Evolutionary conservation across 2,113 vertebrate species (phyloP), one percentile per base, ranked within the genome.

Genomic region (Microtus montanus): DNA sequence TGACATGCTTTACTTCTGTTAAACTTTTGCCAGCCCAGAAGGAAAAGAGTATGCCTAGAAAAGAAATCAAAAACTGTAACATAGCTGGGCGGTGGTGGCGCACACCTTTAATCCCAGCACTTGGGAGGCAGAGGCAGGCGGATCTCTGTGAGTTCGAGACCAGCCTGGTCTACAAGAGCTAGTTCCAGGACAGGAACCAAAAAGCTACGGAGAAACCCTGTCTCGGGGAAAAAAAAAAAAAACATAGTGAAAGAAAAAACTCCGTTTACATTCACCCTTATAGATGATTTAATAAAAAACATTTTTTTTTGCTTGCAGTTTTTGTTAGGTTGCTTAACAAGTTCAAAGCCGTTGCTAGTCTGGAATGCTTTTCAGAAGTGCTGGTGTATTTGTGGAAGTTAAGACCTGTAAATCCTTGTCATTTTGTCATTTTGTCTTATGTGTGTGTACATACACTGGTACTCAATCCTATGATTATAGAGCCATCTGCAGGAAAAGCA

Each of bases 401-500:
- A 44, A 47, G 71, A 93, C 78, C 74, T 85, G 35, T 14, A 28
- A 38, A 17, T 83, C 79, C 19, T 85, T 38, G 3, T 90, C 24
- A 13, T 70, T 73, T 89, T 41, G 41, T 41, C 41, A 41, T 41
- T 41, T 41, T n/a, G n/a, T 38, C 58, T 61, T 83, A 15, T 44
- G 35, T 54, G 35, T 73, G 33, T 61, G 8, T 19, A 30, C 70
- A 70, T 47, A 79, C 35, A 84, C 52, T 35, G 33, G 74, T 89
- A 89, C 35, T 88, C 89, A 90, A 96, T 91, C 95, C 97, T 98
- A 98, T 98, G 98, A 88, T 97, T 98, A 82, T 95, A 98, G 98
- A 97, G 98, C 98, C 98, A 98, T 97, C 99, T 99, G 94, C 97
- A 98, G 99, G 98, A 97, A 95, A 77, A 35, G 28, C 82, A n/a